Evolutionary conservation across 2,113 vertebrate species (phyloP).

Genomic region (Coptodon bakossiorum): DNA sequence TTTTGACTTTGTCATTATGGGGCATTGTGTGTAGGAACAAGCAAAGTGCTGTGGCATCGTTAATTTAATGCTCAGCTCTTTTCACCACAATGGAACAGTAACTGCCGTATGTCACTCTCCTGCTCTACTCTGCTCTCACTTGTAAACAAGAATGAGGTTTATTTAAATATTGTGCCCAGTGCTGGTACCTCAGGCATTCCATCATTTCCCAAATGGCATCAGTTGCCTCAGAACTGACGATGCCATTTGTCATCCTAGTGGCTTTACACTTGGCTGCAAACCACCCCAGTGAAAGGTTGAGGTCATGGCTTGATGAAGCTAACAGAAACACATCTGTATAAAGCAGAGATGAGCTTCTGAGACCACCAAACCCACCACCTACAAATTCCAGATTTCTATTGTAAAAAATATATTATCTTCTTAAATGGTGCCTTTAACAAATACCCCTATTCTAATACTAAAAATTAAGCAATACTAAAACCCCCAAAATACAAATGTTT

Average conservation of each 20-base stretch:
- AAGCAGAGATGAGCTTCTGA: not conserved
- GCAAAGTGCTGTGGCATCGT: not conserved
- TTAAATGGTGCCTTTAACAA: not conserved
- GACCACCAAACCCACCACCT: not conserved
- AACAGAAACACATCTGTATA: not conserved
- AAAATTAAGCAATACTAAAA: not conserved
- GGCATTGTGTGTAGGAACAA: not conserved
- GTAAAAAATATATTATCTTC: not conserved
- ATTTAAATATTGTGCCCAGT: not conserved
- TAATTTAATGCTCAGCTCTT: not conserved
- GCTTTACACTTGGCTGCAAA: not conserved
- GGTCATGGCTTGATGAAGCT: not conserved
- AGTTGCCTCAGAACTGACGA: not conserved
- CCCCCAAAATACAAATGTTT: not conserved
- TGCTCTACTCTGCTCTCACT: not conserved
- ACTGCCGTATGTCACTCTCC: not conserved
- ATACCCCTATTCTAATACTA: not conserved
- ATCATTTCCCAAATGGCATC: not conserved
- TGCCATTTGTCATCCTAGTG: not conserved
- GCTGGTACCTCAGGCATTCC: not conserved
- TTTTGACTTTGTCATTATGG: not conserved
- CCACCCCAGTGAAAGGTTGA: not conserved
- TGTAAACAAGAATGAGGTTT: not conserved
- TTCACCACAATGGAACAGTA: not conserved
- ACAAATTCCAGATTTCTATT: not conserved